Evolutionary conservation across 53 echinoderm and acorn worm genomes (phyloP), one percentile per base, ranked within the genome.

Genomic region (Hippasteria phrygiana): DNA sequence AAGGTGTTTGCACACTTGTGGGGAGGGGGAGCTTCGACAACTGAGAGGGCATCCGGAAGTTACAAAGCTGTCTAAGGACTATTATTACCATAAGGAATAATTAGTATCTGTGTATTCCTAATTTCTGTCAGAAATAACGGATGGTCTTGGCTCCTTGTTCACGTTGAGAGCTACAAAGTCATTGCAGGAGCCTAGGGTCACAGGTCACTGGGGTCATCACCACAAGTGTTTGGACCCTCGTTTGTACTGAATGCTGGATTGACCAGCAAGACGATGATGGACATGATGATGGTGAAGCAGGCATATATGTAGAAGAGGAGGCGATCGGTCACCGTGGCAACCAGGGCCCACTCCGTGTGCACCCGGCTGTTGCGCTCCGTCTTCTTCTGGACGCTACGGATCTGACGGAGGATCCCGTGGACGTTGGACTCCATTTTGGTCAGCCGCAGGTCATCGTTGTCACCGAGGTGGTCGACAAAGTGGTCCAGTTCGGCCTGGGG

Each of bases 291-390:
- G 1, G 99, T 99, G 34, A 92, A 94, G 50, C 91, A 91, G 46
- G 96, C 91, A 67, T 95, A 99, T 59, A 99, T 96, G 24, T 89
- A 90, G 88, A 99, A 95, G 66, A 99, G 90, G 2, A 99, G 90
- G 13, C 95, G 93, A 42, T 99, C 99, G 35, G 94, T 94, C 9
- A 99, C 95, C 4, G 96, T 96, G 45, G 99, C 99, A 28, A 99
- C 93, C 12, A 94, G 88, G 22, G 94, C 96, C 99, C 99, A 99
- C 36, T 99, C 99, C 32, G 76, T 89, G 34, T 91, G 91, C 39
- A 96, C 87, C 55, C 94, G 75, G 45, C 91, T 83, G n/a, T 24
- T 41, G 32, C 89, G 46, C 46, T 88, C 92, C 24, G 12, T 65
- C 83, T 90, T 89, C 72, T 80, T 80, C 35, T 92, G 92, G 18